Conservation (phyloP, 1,140 invertebrate genomes). For the Panulirus ornatus region DNA sequence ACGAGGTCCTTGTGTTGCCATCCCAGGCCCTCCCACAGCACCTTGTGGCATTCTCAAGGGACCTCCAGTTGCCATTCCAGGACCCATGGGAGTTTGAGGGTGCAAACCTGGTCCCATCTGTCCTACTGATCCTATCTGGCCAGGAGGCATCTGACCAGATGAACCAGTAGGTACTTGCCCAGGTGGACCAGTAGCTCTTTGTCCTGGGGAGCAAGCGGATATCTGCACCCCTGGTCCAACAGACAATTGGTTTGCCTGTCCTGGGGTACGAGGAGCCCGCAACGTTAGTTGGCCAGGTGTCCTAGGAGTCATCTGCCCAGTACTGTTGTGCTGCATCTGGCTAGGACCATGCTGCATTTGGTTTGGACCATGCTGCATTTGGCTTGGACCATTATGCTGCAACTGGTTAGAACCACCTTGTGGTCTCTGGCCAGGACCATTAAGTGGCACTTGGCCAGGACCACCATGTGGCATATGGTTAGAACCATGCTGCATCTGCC, state of each 20-base stretch:
- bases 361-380: too few relatives aligned
- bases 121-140: too few relatives aligned
- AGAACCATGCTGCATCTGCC: constrained; percentile 38
- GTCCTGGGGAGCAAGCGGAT: too few relatives aligned
- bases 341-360: too few relatives aligned
- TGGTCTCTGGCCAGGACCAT: constrained; percentile 7
- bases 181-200: too few relatives aligned
- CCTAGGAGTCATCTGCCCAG: constrained; percentile 2
- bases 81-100: constrained; percentile 39
- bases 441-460: background rate
- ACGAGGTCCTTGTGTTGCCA: constrained; percentile 28
- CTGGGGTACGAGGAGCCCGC: background rate
- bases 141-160: constrained; percentile 42
- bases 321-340: constrained; percentile 39
- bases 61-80: background rate
- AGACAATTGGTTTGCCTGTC: background rate
- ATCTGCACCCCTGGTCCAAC: too few relatives aligned
- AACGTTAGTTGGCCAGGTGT: constrained; percentile 45
- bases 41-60: constrained; percentile 39
- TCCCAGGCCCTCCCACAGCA: background rate
- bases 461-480: constrained; percentile 40
- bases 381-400: background rate
- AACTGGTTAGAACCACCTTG: background rate
- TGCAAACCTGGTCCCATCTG: constrained; percentile 38
- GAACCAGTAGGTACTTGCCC: constrained; percentile 8